Evolutionary conservation across 2,113 vertebrate species (phyloP).

Genomic region (Mustela lutreola): DNA sequence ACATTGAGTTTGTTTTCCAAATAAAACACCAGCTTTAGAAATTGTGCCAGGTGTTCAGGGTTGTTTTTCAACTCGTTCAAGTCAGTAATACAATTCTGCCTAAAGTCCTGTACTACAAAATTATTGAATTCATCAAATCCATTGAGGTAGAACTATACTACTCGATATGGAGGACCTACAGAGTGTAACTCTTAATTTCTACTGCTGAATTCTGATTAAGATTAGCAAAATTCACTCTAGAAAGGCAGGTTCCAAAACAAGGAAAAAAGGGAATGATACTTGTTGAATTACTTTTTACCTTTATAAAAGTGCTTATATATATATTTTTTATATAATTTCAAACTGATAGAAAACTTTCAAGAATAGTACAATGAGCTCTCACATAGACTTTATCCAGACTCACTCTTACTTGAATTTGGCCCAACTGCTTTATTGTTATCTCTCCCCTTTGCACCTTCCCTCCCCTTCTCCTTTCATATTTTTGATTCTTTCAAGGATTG

Average conservation of each 20-base stretch:
- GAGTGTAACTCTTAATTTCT: background rate
- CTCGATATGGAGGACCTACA: background rate
- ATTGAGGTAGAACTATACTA: background rate
- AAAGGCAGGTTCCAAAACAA: background rate
- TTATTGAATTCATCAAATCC: conserved; percentile 30
- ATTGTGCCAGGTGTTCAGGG: background rate
- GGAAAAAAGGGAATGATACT: background rate
- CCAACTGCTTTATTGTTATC: background rate
- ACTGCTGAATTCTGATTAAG: background rate
- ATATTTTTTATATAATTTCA: background rate
- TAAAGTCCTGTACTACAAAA: conserved; percentile 1
- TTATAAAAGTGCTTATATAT: background rate
- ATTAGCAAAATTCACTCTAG: background rate
- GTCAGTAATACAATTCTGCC: background rate
- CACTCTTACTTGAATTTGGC: background rate
- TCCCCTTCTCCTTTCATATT: background rate
- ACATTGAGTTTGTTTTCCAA: conserved; percentile 38
- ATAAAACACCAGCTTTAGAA: conserved; percentile 9
- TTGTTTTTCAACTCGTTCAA: conserved; percentile 29
- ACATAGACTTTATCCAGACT: background rate
- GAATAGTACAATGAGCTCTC: background rate
- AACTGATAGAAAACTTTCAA: background rate
- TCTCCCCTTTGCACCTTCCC: background rate
- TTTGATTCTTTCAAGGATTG: background rate
- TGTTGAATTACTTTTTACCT: background rate